Percentiles rank a stretch among this genome's conserved stretches.
These are phyloP conservation scores for Creontiades dilutus DNA, from an alignment of 2,888 invertebrate genomes.

Conservation along the genomic window DNA sequence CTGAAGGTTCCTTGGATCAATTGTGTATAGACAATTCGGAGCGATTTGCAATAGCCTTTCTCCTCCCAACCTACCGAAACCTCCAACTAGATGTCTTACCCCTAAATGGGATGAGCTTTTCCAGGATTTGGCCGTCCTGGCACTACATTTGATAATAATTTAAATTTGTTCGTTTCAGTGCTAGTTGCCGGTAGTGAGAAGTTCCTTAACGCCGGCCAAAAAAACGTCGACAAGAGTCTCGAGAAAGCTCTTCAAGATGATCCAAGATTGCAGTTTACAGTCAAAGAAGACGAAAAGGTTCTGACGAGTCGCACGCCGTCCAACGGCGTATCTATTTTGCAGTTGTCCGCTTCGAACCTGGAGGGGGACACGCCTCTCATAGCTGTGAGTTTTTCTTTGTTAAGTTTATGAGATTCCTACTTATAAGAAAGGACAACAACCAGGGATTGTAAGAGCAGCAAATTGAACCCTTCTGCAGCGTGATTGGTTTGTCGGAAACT, in stretches of 20 bases:
- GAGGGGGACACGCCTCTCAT: not conserved
- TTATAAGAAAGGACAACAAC: too few relatives aligned
- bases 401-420: not conserved
- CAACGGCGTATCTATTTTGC: slow-evolving; percentile 41
- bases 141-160: too few relatives aligned
- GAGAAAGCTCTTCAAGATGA: not conserved
- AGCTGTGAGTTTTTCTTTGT: slow-evolving; percentile 11
- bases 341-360: slow-evolving; percentile 1
- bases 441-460: too few relatives aligned
- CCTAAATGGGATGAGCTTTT: too few relatives aligned
- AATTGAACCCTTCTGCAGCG: too few relatives aligned
- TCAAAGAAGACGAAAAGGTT: not conserved
- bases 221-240: not conserved
- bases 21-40: too few relatives aligned
- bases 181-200: slow-evolving; percentile 41
- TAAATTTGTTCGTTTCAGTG: slow-evolving; percentile 29
- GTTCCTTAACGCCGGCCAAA: slow-evolving; percentile 28
- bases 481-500: too few relatives aligned
- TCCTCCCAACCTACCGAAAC: too few relatives aligned
- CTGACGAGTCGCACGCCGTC: slow-evolving; percentile 44
- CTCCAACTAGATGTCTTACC: too few relatives aligned
- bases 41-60: too few relatives aligned
- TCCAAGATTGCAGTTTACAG: not conserved
- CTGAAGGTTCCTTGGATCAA: too few relatives aligned
- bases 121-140: too few relatives aligned